phyloP scores from a whole-genome alignment of 92 coral and sea anemone species.

The Zoanthus gigantus region DNA sequence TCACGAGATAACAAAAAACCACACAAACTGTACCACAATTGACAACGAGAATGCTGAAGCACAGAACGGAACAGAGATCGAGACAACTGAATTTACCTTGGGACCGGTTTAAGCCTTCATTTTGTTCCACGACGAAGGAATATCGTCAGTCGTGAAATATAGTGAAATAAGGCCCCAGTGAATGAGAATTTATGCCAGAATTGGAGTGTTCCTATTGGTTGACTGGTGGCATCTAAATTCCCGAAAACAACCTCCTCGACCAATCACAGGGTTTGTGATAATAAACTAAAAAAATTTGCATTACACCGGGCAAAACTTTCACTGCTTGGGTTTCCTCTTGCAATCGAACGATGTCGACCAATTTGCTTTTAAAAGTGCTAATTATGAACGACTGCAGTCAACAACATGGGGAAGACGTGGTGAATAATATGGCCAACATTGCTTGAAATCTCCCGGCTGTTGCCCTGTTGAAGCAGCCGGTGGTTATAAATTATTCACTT shows the following conservation, averaged over 20 bases:
- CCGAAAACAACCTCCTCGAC: slow-evolving; percentile 35
- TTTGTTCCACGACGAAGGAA: not conserved
- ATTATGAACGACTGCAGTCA: slow-evolving; percentile 38
- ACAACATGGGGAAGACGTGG: slow-evolving; percentile 19
- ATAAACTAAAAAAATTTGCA: slow-evolving; percentile 42
- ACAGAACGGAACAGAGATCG: slow-evolving; percentile 6
- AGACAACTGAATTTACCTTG: slow-evolving; percentile 26
- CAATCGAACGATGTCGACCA: not conserved
- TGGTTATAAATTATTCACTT: slow-evolving; percentile 45
- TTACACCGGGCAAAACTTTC: slow-evolving; percentile 38
- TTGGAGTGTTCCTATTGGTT: slow-evolving; percentile 25
- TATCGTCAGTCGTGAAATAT: slow-evolving; percentile 32
- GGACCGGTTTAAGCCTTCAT: slow-evolving; percentile 16
- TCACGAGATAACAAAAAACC: slow-evolving; percentile 25
- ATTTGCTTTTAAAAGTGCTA: not conserved
- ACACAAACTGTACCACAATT: slow-evolving; percentile 33
- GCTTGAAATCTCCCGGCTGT: slow-evolving; percentile 29
- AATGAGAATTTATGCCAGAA: slow-evolving; percentile 46
- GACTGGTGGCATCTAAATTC: slow-evolving; percentile 13
- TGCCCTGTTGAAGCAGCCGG: slow-evolving; percentile 40
- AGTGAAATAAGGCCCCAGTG: slow-evolving; percentile 41
- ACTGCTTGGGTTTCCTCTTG: slow-evolving; percentile 37
- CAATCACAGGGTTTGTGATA: slow-evolving; percentile 26
- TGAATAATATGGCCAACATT: not conserved
- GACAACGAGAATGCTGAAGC: slow-evolving; percentile 32